phyloP scores from a whole-genome alignment of 2,888 invertebrate genomes.

The Capitulum mitella region DNA sequence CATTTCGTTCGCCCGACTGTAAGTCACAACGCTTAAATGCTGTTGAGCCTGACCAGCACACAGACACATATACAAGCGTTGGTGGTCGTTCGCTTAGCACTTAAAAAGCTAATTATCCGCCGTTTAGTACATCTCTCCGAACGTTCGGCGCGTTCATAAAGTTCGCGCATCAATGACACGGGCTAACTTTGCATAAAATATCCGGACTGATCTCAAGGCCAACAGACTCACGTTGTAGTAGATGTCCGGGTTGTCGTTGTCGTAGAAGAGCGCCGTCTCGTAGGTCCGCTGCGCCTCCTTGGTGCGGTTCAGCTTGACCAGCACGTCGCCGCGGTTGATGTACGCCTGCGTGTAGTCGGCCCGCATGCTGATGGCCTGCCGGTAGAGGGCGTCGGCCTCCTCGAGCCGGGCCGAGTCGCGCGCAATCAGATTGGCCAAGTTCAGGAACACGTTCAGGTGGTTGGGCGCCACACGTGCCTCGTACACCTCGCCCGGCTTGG shows the following conservation, averaged over 20 bases:
- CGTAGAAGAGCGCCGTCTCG: conserved; percentile 82
- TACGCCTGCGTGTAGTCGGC: conserved; percentile 94
- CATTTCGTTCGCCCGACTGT: too few relatives aligned
- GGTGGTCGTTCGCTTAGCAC: too few relatives aligned
- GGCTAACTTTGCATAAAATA: too few relatives aligned
- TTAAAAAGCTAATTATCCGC: too few relatives aligned
- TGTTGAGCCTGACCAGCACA: too few relatives aligned
- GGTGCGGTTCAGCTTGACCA: conserved; percentile 87
- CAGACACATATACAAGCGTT: too few relatives aligned
- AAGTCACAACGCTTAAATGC: too few relatives aligned
- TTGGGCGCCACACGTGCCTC: conserved; percentile 92
- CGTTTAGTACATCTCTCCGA: too few relatives aligned
- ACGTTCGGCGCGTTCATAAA: too few relatives aligned
- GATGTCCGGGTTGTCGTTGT: conserved; percentile 87
- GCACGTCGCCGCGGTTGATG: conserved; percentile 91
- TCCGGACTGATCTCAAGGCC: too few relatives aligned
- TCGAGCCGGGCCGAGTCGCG: conserved; percentile 83
- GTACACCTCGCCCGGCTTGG: conserved; percentile 89
- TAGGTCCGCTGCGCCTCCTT: conserved; percentile 92
- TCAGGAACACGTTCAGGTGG: conserved; percentile 90
- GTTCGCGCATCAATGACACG: too few relatives aligned
- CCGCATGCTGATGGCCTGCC: conserved; percentile 91
- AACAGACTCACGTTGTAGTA: conserved; percentile 78
- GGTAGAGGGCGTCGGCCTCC: conserved; percentile 87
- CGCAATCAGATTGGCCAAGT: conserved; percentile 87